These are phyloP conservation scores for Drosophila robusta DNA, from an alignment of 2,888 invertebrate species.

Conservation along the genomic window DNA sequence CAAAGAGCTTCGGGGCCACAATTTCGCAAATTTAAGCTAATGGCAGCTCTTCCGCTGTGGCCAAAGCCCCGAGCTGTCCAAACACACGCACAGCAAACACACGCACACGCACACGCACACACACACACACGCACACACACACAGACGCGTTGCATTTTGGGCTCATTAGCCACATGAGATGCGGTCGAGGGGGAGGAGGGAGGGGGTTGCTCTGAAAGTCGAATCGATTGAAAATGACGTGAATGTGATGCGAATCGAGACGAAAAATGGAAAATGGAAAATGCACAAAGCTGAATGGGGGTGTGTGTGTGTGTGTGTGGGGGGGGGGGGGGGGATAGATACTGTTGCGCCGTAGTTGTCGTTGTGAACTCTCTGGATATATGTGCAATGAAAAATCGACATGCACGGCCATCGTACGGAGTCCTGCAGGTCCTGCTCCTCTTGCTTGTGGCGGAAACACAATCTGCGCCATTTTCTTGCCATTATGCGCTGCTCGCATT, in stretches of 20 bases:
- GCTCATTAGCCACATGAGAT: conserved; percentile 39
- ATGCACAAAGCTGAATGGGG: conserved; percentile 19
- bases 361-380: conserved; percentile 50
- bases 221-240: conserved; percentile 52
- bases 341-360: neutral
- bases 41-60: conserved; percentile 44
- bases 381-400: conserved; percentile 42
- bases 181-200: neutral
- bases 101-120: too few species aligned
- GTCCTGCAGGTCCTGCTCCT: neutral
- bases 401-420: conserved; percentile 41
- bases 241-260: conserved; percentile 38
- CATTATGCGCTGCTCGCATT: conserved; percentile 57
- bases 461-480: conserved; percentile 71
- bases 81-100: neutral
- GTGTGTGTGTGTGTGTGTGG: too few species aligned
- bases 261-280: conserved; percentile 10
- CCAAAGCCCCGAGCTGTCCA: conserved; percentile 2
- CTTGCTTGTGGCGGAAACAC: conserved; percentile 32
- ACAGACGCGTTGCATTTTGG: conserved; percentile 34
- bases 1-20: conserved; percentile 8
- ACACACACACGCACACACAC: too few species aligned
- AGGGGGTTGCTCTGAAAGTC: conserved; percentile 21
- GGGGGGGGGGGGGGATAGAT: neutral
- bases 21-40: conserved; percentile 50